Conservation (phyloP, 2,113 vertebrate genomes). For the Ia io region DNA sequence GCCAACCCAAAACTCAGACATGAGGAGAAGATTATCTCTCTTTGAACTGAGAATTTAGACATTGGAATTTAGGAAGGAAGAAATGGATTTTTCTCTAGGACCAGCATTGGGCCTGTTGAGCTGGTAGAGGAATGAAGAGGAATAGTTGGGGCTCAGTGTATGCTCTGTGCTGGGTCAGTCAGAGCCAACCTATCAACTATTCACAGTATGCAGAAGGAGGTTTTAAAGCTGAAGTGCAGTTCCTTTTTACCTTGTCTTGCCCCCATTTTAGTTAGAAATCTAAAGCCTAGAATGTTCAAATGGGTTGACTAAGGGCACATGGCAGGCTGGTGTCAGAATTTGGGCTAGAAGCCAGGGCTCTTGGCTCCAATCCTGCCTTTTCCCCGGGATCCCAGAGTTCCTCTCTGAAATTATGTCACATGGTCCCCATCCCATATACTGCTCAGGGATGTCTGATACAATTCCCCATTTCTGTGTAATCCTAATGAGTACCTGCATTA, state of each 20-base stretch:
- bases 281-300: not conserved
- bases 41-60: not conserved
- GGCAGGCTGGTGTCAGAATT: not conserved
- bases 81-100: not conserved
- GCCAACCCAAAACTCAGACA: not conserved
- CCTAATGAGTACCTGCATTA: not conserved
- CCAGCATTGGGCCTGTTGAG: not conserved
- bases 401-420: not conserved
- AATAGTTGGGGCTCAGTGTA: rapidly evolving
- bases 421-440: not conserved
- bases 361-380: not conserved
- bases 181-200: not conserved
- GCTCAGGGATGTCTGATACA: not conserved
- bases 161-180: no score
- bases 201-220: not conserved
- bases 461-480: not conserved
- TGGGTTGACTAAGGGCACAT: not conserved
- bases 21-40: not conserved
- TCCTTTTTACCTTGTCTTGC: not conserved
- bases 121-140: not conserved
- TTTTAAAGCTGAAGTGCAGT: not conserved
- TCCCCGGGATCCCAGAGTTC: not conserved
- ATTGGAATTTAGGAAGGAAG: not conserved
- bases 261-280: not conserved
- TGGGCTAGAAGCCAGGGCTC: not conserved